A percentile compares a stretch with the other conserved stretches of the same genome.
Evolutionary conservation across 1,140 invertebrate genomes (phyloP).

Genomic region (Thalassaphorura encarpata): DNA sequence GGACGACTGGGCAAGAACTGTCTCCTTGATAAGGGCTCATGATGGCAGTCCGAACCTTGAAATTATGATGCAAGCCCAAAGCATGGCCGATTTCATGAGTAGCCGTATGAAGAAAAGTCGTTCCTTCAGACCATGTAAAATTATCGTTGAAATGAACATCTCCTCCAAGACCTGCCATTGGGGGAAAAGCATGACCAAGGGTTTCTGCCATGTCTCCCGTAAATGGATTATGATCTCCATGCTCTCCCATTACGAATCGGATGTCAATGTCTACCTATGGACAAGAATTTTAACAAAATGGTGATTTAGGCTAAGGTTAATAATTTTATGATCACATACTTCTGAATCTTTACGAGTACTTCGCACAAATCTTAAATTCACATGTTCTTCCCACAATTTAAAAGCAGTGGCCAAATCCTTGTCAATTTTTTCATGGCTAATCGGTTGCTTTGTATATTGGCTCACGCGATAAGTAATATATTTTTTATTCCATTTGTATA

Average conservation of each 20-base stretch:
- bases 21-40: constrained; percentile 5
- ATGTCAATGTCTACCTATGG: constrained; percentile 1
- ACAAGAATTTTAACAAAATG: background rate
- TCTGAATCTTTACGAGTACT: background rate
- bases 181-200: background rate
- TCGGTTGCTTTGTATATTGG: background rate
- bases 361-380: background rate
- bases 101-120: background rate
- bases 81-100: constrained; percentile 4
- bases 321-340: background rate
- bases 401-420: background rate
- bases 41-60: background rate
- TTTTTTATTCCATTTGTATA: background rate
- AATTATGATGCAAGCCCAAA: background rate
- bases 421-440: background rate
- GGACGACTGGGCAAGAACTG: background rate
- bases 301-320: background rate
- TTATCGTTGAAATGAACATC: constrained; percentile 5
- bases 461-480: background rate
- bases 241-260: background rate
- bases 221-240: background rate
- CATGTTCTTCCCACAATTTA: background rate
- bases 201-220: too few species aligned
- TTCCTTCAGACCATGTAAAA: background rate
- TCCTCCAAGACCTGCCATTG: background rate